Base-by-base conservation (phyloP, 2,113 vertebrate genomes). In the Camelus bactrianus region DNA sequence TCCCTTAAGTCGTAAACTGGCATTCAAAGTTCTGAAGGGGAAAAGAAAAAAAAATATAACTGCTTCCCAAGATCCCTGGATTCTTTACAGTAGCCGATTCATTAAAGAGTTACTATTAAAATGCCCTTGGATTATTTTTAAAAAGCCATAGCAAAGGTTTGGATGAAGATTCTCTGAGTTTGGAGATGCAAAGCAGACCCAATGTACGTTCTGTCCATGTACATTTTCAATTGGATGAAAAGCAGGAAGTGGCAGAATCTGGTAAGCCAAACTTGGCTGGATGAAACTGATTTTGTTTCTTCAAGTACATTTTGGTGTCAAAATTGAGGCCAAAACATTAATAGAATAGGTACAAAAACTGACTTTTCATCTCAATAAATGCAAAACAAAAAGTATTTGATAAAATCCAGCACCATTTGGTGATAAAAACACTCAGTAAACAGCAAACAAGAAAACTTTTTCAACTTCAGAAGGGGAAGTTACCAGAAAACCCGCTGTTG, bases 111-210 rank as follows among this genome's bases (percentile, higher is more conserved):
- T 98, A 88, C 90, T 87, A 13, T 98, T 96, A 97, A 98, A 97
- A 92, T 95, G 97, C 93, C 50, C 92, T 94, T 80, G 89, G 94
- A 85, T 93, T 98, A 62, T 98, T 98, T 98, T 98, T 97, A 93
- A 98, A 98, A 97, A 96, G 97, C 96, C 97, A 97, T 93, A 97
- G 97, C 97, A 97, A 42, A 64, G 94, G 89, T 98, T 89, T 48
- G 88, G 89, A 95, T 96, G 1, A 83, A 98, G 96, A 8, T 80
- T 94, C 86, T 95, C 93, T 2, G 93, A 89, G 85, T 97, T 85
- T 95, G 90, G 97, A 98, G 98, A 98, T 81, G 85, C 97, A 98
- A 98, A 98, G 98, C 98, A 99, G 98, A 98, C 70, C n/a, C 93
- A 14, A 81, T 93, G 92, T 95, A 94, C 85, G 54, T 96, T 98